Conservation (phyloP, 1,140 invertebrate genomes). For the Pararge aegeria region DNA sequence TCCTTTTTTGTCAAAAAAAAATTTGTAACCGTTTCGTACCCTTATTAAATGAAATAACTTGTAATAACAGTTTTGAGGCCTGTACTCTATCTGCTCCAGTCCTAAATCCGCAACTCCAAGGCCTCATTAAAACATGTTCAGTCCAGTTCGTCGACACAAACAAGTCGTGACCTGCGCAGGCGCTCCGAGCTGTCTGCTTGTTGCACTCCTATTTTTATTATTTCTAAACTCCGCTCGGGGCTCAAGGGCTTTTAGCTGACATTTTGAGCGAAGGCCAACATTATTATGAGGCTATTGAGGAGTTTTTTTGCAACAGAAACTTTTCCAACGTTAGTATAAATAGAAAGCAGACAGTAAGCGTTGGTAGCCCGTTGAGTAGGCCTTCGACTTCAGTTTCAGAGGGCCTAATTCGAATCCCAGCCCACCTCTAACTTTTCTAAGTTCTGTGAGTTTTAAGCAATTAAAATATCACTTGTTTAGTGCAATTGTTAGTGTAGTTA, state of each 20-base stretch:
- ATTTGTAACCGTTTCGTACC: too few relatives aligned
- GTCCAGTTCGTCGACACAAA: conserved; percentile 20
- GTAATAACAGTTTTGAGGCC: too few relatives aligned
- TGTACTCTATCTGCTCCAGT: neutral
- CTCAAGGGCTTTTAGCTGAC: conserved; percentile 23
- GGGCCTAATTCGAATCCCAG: too few relatives aligned
- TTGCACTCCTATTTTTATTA: conserved; percentile 28
- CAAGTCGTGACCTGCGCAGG: conserved; percentile 27
- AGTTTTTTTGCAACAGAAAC: neutral
- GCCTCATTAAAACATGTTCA: conserved; percentile 17
- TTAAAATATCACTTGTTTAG: too few relatives aligned
- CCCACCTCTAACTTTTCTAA: too few relatives aligned
- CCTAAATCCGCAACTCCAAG: conserved; percentile 12
- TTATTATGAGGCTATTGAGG: conserved; percentile 1
- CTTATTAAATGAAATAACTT: too few relatives aligned
- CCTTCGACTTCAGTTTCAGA: too few relatives aligned
- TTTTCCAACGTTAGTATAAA: neutral
- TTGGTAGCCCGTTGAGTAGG: too few relatives aligned
- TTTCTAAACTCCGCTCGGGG: conserved; percentile 11
- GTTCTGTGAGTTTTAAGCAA: too few relatives aligned
- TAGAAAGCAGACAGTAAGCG: neutral
- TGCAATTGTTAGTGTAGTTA: too few relatives aligned
- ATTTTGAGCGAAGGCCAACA: conserved; percentile 3
- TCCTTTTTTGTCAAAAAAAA: too few relatives aligned
- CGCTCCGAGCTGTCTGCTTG: conserved; percentile 23